Percentiles rank a stretch among this genome's conserved stretches.
phyloP scores from a whole-genome alignment of 2,113 vertebrate species.

The Cricetomys ansorgei region DNA sequence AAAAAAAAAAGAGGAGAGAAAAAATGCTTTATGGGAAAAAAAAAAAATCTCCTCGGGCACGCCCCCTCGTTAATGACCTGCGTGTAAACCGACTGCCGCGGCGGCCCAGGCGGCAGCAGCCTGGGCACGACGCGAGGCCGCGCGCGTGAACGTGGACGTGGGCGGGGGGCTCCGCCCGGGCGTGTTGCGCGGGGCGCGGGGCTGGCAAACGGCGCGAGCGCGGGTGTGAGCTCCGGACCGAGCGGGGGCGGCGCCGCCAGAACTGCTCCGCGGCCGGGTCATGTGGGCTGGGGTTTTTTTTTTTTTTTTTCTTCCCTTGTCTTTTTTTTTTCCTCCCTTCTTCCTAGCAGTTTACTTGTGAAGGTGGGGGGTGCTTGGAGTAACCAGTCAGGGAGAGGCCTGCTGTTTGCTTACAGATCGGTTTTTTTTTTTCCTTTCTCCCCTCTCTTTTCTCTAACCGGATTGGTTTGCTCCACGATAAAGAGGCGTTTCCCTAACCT shows the following conservation, averaged over 20 bases:
- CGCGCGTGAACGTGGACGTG: constrained; percentile 76
- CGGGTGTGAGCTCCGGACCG: constrained; percentile 44
- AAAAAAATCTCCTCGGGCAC: constrained; percentile 84
- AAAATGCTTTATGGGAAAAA: constrained; percentile 79
- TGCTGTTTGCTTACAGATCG: constrained; percentile 78
- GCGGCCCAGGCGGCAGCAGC: constrained; percentile 73
- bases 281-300: constrained; percentile 83
- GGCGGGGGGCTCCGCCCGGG: constrained; percentile 57
- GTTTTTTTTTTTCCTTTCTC: not conserved
- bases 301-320: not conserved
- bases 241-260: constrained; percentile 74
- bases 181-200: constrained; percentile 53
- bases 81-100: constrained; percentile 82
- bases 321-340: rapidly evolving
- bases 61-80: constrained; percentile 87
- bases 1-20: not conserved
- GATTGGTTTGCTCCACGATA: constrained; percentile 86
- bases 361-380: constrained; percentile 84
- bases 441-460: constrained; percentile 64
- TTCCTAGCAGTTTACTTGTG: constrained; percentile 85
- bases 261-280: constrained; percentile 78
- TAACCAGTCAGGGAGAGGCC: constrained; percentile 83
- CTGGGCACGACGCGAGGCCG: constrained; percentile 71
- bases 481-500: constrained; percentile 86
- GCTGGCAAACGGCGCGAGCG: constrained; percentile 54